Conservation (phyloP, 1,140 invertebrate species). For the Drosophila nasuta region DNA sequence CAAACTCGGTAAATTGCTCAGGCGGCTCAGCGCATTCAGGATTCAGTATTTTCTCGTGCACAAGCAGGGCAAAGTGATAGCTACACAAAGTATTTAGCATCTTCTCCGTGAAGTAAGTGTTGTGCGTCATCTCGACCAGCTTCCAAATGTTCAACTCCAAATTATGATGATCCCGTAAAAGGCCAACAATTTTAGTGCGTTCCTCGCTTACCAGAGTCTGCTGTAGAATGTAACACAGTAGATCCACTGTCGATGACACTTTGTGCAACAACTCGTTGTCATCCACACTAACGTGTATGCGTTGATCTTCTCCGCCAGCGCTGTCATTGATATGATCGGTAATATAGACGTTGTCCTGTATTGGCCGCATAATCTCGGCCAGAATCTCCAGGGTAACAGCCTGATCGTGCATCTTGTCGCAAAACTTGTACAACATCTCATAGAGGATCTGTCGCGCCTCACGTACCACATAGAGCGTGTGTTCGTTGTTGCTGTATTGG, state of each 20-base stretch:
- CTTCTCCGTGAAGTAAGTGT: slow-evolving; percentile 63
- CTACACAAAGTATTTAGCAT: slow-evolving; percentile 64
- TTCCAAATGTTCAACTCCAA: slow-evolving; percentile 80
- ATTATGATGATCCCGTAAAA: slow-evolving; percentile 67
- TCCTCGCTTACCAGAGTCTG: slow-evolving; percentile 73
- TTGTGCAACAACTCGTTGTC: slow-evolving; percentile 86
- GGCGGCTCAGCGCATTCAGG: slow-evolving; percentile 53
- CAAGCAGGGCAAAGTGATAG: slow-evolving; percentile 66
- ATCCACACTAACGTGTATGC: slow-evolving; percentile 83
- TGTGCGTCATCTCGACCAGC: slow-evolving; percentile 72
- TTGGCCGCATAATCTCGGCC: slow-evolving; percentile 84
- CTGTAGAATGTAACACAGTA: slow-evolving; percentile 84
- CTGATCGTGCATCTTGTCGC: slow-evolving; percentile 83
- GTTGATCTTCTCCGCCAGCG: slow-evolving; percentile 47
- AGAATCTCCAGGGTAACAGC: slow-evolving; percentile 86
- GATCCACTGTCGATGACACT: slow-evolving; percentile 85
- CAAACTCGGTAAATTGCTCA: slow-evolving; percentile 77
- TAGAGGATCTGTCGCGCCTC: slow-evolving; percentile 87
- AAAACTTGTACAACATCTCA: slow-evolving; percentile 85
- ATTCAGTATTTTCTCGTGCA: slow-evolving; percentile 72
- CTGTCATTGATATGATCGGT: slow-evolving; percentile 48
- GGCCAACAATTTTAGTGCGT: slow-evolving; percentile 63
- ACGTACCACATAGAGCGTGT: slow-evolving; percentile 88
- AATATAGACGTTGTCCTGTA: slow-evolving; percentile 85
- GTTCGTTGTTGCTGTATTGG: slow-evolving; percentile 86